These are phyloP conservation scores for Muscina levida DNA, from an alignment of 2,888 invertebrate genomes.

Conservation along the genomic window DNA sequence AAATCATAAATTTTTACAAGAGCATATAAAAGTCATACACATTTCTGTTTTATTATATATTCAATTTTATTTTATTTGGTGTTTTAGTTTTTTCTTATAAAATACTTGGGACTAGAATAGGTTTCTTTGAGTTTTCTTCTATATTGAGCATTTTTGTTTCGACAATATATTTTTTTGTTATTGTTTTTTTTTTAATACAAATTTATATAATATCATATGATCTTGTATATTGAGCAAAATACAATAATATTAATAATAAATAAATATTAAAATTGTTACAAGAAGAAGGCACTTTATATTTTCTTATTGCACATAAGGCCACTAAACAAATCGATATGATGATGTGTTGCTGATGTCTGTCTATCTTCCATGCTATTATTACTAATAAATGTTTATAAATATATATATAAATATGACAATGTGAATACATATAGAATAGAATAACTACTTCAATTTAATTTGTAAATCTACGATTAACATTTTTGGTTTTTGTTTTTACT, in stretches of 20 bases:
- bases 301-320: constrained; percentile 60
- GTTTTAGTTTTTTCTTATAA: constrained; percentile 42
- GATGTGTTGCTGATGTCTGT: too few species aligned
- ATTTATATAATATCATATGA: not conserved
- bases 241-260: constrained; percentile 42
- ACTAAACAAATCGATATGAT: constrained; percentile 12
- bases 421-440: too few species aligned
- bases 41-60: constrained; percentile 20
- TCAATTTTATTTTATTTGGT: constrained; percentile 11
- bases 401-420: too few species aligned
- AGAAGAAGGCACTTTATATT: constrained; percentile 17
- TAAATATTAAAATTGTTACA: not conserved
- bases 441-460: too few species aligned
- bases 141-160: constrained; percentile 50
- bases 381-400: too few species aligned
- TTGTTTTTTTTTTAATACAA: not conserved
- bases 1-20: too few species aligned
- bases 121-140: constrained; percentile 30
- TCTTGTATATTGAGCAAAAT: constrained; percentile 48
- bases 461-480: too few species aligned
- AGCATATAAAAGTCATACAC: not conserved
- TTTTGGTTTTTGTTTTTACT: too few species aligned
- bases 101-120: constrained; percentile 59
- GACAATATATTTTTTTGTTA: constrained; percentile 14
- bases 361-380: too few species aligned